Percentiles rank a stretch among this genome's conserved stretches.
Evolutionary conservation across 2,797 vertebrate species (phyloP).

Genomic region (Gymnothorax reevesii): DNA sequence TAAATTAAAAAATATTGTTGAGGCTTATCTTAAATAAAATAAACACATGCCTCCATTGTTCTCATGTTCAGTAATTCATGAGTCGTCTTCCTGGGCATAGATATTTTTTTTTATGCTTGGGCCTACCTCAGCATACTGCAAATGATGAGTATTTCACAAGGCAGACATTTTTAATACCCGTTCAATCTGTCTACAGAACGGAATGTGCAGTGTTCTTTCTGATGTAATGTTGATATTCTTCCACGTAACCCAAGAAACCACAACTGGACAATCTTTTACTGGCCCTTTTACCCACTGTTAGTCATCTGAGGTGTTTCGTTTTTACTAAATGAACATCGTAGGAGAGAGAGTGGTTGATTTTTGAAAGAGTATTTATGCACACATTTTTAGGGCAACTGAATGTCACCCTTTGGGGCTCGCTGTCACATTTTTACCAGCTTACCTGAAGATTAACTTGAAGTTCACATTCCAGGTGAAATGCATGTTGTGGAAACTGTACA

Average conservation of each 20-base stretch:
- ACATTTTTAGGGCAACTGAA: neutral
- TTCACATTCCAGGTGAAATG: conserved; percentile 12
- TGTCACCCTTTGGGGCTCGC: neutral
- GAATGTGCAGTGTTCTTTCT: neutral
- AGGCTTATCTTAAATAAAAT: neutral
- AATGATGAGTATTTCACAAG: conserved; percentile 30
- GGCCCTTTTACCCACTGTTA: neutral
- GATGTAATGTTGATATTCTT: neutral
- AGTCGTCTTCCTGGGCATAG: neutral
- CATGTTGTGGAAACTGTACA: neutral
- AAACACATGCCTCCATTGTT: neutral
- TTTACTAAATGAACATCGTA: neutral
- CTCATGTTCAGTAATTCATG: neutral
- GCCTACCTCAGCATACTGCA: neutral
- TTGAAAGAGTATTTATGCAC: neutral
- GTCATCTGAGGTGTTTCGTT: neutral
- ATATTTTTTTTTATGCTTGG: neutral
- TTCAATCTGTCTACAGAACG: neutral
- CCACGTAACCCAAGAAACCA: neutral
- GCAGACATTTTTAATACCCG: conserved; percentile 30
- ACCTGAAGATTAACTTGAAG: neutral
- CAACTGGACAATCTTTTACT: neutral
- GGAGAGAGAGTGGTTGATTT: neutral
- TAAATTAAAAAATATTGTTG: neutral
- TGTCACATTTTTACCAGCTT: neutral